Percentiles rank a stretch among this genome's conserved stretches.
phyloP scores from a whole-genome alignment of 30 jellyfish, hydroid and myxozoan species.

The Cassiopea xamachana region DNA sequence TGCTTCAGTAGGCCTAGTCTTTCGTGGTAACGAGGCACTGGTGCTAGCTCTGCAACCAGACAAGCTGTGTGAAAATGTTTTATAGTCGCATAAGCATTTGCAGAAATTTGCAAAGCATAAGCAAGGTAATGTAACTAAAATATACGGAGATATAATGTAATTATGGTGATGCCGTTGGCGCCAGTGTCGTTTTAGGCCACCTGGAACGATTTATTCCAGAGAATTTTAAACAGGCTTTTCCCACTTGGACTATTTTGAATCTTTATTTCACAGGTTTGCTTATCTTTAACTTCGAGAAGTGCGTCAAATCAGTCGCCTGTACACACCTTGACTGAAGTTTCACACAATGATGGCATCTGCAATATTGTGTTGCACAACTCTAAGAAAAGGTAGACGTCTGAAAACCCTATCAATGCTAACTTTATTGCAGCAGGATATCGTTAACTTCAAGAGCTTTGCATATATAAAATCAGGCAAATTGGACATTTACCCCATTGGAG shows the following conservation, averaged over 20 bases:
- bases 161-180: too few relatives aligned
- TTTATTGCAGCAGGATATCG: too few relatives aligned
- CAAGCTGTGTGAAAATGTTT: neutral
- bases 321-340: constrained; percentile 24
- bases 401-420: neutral
- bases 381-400: constrained; percentile 60
- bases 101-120: neutral
- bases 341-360: constrained; percentile 70
- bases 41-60: neutral
- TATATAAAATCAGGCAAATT: too few relatives aligned
- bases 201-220: too few relatives aligned
- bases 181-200: too few relatives aligned
- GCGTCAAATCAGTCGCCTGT: neutral
- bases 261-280: neutral
- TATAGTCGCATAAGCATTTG: neutral
- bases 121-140: neutral
- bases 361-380: constrained; percentile 63
- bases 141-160: too few relatives aligned
- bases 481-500: too few relatives aligned
- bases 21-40: neutral
- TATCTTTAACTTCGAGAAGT: neutral
- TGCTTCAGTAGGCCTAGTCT: too few relatives aligned
- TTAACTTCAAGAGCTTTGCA: too few relatives aligned
- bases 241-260: neutral
- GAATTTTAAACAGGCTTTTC: too few relatives aligned